These are phyloP conservation scores for Blastobasis adustella DNA, from an alignment of 2,888 invertebrate genomes.

Conservation along the genomic window DNA sequence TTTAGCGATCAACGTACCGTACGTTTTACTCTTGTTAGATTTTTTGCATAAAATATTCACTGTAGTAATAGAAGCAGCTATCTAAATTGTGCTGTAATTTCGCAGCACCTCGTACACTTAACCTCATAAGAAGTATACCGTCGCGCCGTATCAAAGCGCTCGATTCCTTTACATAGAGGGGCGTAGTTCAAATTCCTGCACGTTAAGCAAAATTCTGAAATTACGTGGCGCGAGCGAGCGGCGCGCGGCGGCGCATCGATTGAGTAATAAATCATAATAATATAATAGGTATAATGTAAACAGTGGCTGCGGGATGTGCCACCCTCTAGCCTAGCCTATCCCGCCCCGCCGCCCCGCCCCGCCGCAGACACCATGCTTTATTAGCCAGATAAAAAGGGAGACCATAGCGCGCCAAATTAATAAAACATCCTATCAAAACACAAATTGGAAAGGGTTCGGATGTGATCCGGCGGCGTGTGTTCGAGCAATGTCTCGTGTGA, in stretches of 20 bases:
- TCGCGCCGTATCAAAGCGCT: constrained; percentile 48
- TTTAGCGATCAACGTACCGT: no score
- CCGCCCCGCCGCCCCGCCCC: constrained; percentile 23
- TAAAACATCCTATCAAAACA: constrained; percentile 3
- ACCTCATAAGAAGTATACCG: not conserved
- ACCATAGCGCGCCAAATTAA: constrained; percentile 21
- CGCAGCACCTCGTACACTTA: no score
- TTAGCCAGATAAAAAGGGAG: constrained; percentile 36
- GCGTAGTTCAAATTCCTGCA: constrained; percentile 60
- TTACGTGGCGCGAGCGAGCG: constrained; percentile 27
- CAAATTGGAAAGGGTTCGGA: not conserved
- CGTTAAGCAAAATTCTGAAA: constrained; percentile 56
- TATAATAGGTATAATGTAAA: constrained; percentile 66
- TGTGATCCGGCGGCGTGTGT: no score
- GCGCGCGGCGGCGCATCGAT: constrained; percentile 47
- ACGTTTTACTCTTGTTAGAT: no score
- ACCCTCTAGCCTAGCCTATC: constrained; percentile 25
- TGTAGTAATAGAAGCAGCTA: no score
- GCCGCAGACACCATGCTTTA: constrained; percentile 29
- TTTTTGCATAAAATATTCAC: no score
- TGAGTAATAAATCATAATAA: constrained; percentile 69
- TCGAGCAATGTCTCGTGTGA: no score
- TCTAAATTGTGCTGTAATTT: no score
- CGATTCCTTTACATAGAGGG: constrained; percentile 48
- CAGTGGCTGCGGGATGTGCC: constrained; percentile 41